Conservation (phyloP, 2,797 vertebrate genomes). For the Acanthornis magna region DNA sequence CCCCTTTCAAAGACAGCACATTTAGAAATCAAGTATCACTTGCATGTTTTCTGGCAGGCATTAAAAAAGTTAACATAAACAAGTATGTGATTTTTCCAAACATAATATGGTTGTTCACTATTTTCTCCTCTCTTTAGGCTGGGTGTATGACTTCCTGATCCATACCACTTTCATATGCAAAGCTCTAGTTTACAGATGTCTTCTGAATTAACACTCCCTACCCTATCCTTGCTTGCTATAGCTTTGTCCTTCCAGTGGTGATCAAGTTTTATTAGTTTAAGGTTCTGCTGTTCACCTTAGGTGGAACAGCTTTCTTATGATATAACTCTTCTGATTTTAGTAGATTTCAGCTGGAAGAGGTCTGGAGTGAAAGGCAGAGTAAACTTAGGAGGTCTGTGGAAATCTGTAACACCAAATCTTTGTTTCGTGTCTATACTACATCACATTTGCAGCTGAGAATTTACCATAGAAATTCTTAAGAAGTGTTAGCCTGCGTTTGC, state of each 20-base stretch:
- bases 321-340: background rate
- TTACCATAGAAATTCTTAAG: background rate
- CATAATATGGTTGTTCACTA: background rate
- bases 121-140: background rate
- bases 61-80: background rate
- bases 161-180: background rate
- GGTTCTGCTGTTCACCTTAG: background rate
- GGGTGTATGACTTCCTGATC: background rate
- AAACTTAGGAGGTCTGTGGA: background rate
- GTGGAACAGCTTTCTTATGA: background rate
- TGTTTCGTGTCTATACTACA: background rate
- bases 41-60: background rate
- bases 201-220: background rate
- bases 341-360: background rate
- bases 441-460: background rate
- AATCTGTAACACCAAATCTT: background rate
- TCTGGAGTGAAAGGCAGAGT: background rate
- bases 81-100: background rate
- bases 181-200: background rate
- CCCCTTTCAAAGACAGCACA: background rate
- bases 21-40: background rate
- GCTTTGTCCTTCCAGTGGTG: background rate
- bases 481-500: background rate
- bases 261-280: constrained; percentile 5
- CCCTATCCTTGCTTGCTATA: background rate